These are phyloP conservation scores for Meloidogyne exigua DNA, from an alignment of 1,140 invertebrate genomes.

Conservation along the genomic window DNA sequence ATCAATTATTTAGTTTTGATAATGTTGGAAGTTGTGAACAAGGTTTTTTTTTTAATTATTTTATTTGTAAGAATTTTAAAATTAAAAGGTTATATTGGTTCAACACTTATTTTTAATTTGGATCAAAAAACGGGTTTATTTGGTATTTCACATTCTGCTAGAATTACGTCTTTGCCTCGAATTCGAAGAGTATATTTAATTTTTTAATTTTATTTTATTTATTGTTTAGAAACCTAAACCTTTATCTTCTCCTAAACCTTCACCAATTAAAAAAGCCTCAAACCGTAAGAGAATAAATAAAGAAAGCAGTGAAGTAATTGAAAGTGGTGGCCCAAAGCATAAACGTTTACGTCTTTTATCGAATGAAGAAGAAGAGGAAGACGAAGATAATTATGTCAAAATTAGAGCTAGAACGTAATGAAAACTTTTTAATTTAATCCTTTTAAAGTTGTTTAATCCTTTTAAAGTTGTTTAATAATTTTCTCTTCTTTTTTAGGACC, in stretches of 20 bases:
- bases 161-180: background rate
- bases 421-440: background rate
- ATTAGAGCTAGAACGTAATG: background rate
- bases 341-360: background rate
- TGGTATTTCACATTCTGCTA: slow-evolving; percentile 10
- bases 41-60: background rate
- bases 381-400: background rate
- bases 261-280: too few species aligned
- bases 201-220: background rate
- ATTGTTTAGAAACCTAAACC: slow-evolving; percentile 5
- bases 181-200: slow-evolving; percentile 2
- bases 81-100: background rate
- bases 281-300: background rate
- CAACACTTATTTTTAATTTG: slow-evolving; percentile 5
- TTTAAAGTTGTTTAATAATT: too few species aligned
- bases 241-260: background rate
- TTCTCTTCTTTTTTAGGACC: too few species aligned
- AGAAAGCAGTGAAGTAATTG: background rate
- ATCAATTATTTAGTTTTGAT: background rate
- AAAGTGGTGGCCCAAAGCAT: background rate
- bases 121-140: slow-evolving; percentile 13
- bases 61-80: background rate
- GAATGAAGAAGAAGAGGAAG: background rate
- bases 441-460: too few species aligned
- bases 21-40: background rate